Percentiles rank a stretch among this genome's conserved stretches.
These are phyloP conservation scores for Toxotes chatareus DNA, from an alignment of 2,113 vertebrate species.

Conservation along the genomic window DNA sequence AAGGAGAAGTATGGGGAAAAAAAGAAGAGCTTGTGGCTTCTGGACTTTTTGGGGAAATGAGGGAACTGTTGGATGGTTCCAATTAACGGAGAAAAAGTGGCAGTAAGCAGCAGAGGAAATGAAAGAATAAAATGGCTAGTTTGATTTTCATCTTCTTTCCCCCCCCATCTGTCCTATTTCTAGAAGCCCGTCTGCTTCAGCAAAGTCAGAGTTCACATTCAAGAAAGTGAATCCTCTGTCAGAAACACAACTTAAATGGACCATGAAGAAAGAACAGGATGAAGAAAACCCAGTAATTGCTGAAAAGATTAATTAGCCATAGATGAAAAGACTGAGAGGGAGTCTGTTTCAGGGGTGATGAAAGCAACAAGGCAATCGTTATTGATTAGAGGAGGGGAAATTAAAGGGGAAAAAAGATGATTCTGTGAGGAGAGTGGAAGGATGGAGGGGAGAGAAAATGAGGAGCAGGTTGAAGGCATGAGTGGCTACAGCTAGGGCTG, in stretches of 20 bases:
- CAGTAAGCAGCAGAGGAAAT: slow-evolving; percentile 68
- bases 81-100: slow-evolving; percentile 66
- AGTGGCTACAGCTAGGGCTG: slow-evolving; percentile 31
- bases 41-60: slow-evolving; percentile 50
- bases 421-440: slow-evolving; percentile 30
- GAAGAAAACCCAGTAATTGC: slow-evolving; percentile 55
- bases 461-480: slow-evolving; percentile 61
- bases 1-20: slow-evolving; percentile 44
- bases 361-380: slow-evolving; percentile 51
- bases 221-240: slow-evolving; percentile 31
- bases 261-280: slow-evolving; percentile 60
- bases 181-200: slow-evolving; percentile 27
- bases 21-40: slow-evolving; percentile 44
- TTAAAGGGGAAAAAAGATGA: slow-evolving; percentile 24
- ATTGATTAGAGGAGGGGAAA: slow-evolving; percentile 72
- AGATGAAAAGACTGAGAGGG: slow-evolving; percentile 61
- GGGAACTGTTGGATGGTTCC: slow-evolving; percentile 70
- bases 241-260: slow-evolving; percentile 54
- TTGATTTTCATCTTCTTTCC: slow-evolving; percentile 66
- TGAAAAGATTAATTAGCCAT: slow-evolving; percentile 61
- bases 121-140: slow-evolving; percentile 75
- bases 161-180: slow-evolving; percentile 40
- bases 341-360: slow-evolving; percentile 56
- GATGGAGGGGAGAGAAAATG: slow-evolving; percentile 40
- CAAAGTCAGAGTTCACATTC: slow-evolving; percentile 14